phyloP scores from a whole-genome alignment of 2,888 invertebrate genomes.

The Willowsia nigromaculata region DNA sequence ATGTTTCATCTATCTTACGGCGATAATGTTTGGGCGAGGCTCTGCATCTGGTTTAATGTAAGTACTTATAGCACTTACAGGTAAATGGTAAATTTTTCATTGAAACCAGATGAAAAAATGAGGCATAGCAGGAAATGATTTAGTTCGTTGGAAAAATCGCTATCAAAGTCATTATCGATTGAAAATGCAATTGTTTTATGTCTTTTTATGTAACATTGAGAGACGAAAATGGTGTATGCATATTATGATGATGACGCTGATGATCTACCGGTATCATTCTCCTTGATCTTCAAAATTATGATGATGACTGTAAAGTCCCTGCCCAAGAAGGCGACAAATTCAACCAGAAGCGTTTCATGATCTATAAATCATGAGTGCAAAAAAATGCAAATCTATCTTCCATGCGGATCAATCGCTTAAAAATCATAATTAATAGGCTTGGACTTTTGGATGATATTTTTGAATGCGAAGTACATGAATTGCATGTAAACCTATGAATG shows the following conservation, averaged over 20 bases:
- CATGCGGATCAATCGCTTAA: not conserved
- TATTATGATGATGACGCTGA: not conserved
- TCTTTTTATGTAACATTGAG: not conserved
- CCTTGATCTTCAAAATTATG: conserved; percentile 16
- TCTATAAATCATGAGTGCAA: not conserved
- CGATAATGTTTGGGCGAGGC: conserved; percentile 32
- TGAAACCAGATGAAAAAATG: not conserved
- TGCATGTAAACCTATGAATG: not conserved
- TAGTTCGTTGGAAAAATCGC: not conserved
- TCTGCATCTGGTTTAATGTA: not conserved
- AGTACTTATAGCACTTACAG: not conserved
- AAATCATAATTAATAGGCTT: conserved; percentile 9
- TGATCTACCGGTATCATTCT: not conserved
- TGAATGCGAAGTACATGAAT: not conserved
- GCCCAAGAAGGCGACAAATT: not conserved
- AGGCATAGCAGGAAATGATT: conserved; percentile 30
- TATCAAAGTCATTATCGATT: conserved; percentile 39
- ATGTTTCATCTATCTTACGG: conserved; percentile 3
- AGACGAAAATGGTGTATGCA: not conserved
- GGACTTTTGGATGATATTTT: not conserved
- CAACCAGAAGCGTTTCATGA: not conserved
- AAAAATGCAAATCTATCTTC: not conserved
- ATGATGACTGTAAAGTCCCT: not conserved
- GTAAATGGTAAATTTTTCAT: not conserved
- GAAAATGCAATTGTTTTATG: conserved; percentile 17